phyloP scores from a whole-genome alignment of 2,888 invertebrate genomes.

The Drosophila falleni region DNA sequence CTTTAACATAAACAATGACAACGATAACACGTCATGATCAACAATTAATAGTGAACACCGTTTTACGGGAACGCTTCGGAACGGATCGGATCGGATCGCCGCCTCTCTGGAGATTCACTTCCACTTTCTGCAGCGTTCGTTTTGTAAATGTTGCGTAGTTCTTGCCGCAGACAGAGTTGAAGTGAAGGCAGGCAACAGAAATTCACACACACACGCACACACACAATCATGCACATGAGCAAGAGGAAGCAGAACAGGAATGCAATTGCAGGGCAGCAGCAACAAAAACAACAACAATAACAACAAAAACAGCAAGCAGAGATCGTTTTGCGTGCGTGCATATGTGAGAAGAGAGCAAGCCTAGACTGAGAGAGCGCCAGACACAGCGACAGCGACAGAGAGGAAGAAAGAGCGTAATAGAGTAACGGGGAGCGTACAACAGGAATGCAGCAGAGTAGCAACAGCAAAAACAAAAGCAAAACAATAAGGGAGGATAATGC shows the following conservation, averaged over 20 bases:
- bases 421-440: conserved; percentile 53
- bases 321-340: conserved; percentile 8
- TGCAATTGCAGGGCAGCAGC: conserved; percentile 73
- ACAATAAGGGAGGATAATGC: conserved; percentile 60
- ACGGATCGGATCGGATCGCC: conserved; percentile 49
- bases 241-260: conserved; percentile 72
- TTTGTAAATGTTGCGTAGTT: conserved; percentile 83
- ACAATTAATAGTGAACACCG: conserved; percentile 38
- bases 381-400: neutral
- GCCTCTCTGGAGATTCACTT: conserved; percentile 66
- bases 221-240: conserved; percentile 29
- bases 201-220: conserved; percentile 15
- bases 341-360: conserved; percentile 9
- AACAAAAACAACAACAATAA: conserved; percentile 10
- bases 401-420: conserved; percentile 29
- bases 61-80: conserved; percentile 12
- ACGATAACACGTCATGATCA: conserved; percentile 50
- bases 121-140: conserved; percentile 83
- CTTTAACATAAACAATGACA: conserved; percentile 48
- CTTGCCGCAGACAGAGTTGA: conserved; percentile 52
- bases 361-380: conserved; percentile 11
- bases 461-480: conserved; percentile 26
- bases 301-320: conserved; percentile 14
- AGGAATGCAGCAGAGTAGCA: conserved; percentile 53
- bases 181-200: conserved; percentile 27